Base-by-base conservation (phyloP, 2,113 vertebrate genomes). In the Catharus bicknelli region DNA sequence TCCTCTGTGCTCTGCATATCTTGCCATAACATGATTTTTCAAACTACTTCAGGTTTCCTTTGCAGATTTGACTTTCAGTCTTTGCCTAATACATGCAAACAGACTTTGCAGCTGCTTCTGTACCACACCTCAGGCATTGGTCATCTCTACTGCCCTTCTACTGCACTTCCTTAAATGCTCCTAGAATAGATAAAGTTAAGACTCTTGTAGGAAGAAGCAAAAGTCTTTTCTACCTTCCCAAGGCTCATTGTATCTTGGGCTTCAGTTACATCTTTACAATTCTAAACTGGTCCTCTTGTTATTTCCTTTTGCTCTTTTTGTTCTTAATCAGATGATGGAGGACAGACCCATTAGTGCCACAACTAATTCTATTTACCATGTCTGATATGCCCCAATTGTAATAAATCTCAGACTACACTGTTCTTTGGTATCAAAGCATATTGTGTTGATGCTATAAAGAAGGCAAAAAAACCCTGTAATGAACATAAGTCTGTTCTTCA, bases 391-490 rank as follows among this genome's bases (percentile, higher is more conserved):
- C 9, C 9, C 16, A 48, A 0, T 5, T 73, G n/a, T 19, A 80
- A n/a, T 83, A 66, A 73, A 73, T 54, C 25, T 80, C 34, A 54
- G 27, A n/a, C 16, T 38, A 14, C 5, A 0, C 9, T 62, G 14
- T 42, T 30, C 25, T 70, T 64, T 74, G 57, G 9, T 11, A 82
- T 70, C 29, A 11, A 29, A 26, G 13, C 1, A 1, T 70, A 7
- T 18, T 58, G 6, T 38, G 53, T 26, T 48, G 34, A 26, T 78
- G 19, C 3, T 62, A 25, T 36, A 45, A 76, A 48, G 54, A 59
- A 57, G 32, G 20, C 16, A 1, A 45, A 61, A 85, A 59, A 20
- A 0, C 0, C 6, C 3, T 15, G 0, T n/a, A 26, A 32, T 16
- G 30, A 53, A 18, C 26, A 9, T 26, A 43, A 69, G 43, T 12